Percentiles rank a stretch among this genome's conserved stretches.
Conservation (phyloP, 1,140 invertebrate species). For the Aphidius ervi region DNA sequence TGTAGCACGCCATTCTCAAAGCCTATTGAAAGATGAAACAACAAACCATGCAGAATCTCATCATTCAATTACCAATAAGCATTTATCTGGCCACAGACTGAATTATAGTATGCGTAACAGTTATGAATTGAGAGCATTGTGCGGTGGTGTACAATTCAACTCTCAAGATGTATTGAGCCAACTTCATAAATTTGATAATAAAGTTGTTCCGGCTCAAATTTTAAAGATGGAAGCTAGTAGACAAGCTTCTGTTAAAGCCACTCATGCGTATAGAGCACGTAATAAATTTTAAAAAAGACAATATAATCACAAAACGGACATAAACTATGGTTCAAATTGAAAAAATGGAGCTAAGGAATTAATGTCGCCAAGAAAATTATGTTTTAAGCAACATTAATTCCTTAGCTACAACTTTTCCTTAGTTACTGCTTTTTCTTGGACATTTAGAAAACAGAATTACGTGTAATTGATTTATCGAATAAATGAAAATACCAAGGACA, state of each 20-base stretch:
- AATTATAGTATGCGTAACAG: constrained; percentile 28
- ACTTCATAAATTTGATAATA: constrained; percentile 3
- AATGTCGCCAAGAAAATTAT: no score
- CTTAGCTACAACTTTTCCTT: no score
- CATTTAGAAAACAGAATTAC: no score
- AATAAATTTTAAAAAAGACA: constrained; percentile 16
- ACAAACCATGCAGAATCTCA: constrained; percentile 45
- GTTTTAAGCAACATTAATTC: no score
- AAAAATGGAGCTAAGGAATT: no score
- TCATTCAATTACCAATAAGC: constrained; percentile 35
- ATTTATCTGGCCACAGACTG: constrained; percentile 38
- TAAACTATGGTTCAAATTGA: constrained; percentile 24
- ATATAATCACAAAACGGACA: constrained; percentile 16
- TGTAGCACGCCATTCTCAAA: not conserved
- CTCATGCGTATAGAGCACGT: constrained; percentile 29
- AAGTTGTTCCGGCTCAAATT: constrained; percentile 15
- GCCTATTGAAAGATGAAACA: constrained; percentile 37
- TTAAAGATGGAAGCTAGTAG: constrained; percentile 19
- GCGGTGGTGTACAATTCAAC: constrained; percentile 36
- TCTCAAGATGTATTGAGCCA: constrained; percentile 20
- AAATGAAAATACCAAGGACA: no score
- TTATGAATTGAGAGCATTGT: constrained; percentile 30
- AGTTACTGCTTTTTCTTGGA: no score
- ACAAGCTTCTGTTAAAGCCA: constrained; percentile 27
- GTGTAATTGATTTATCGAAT: no score